Percentiles rank a stretch among this genome's conserved stretches.
These are phyloP conservation scores for Charina bottae DNA, from an alignment of 2,113 vertebrate genomes.

Conservation along the genomic window DNA sequence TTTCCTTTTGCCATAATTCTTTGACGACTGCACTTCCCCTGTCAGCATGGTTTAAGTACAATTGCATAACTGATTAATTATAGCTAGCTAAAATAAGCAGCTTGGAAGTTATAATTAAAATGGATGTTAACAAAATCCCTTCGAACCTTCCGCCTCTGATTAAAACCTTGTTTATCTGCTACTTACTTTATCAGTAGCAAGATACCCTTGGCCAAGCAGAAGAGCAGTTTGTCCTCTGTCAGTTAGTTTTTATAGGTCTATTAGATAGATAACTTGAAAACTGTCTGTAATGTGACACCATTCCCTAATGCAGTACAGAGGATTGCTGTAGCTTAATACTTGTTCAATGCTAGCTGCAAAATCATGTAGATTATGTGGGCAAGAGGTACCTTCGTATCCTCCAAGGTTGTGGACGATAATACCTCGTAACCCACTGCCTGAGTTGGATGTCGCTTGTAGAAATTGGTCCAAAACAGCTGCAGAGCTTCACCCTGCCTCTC, in stretches of 20 bases:
- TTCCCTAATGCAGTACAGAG: neutral
- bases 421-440: neutral
- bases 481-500: neutral
- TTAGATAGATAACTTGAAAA: neutral
- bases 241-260: neutral
- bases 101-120: constrained; percentile 67
- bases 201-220: neutral
- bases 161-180: constrained; percentile 16
- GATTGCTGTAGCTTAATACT: neutral
- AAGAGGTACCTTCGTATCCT: neutral
- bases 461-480: neutral
- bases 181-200: neutral
- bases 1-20: fast-evolving
- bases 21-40: neutral
- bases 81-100: constrained; percentile 53
- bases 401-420: neutral
- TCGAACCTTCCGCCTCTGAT: constrained; percentile 13
- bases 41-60: neutral
- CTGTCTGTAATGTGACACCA: neutral
- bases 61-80: constrained; percentile 59
- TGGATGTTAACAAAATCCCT: constrained; percentile 61
- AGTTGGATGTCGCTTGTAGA: neutral
- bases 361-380: neutral
- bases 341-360: neutral
- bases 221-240: neutral